A percentile compares a stretch with the other conserved stretches of the same genome.
phyloP scores from a whole-genome alignment of 2,113 vertebrate genomes.

The Alouatta palliata region DNA sequence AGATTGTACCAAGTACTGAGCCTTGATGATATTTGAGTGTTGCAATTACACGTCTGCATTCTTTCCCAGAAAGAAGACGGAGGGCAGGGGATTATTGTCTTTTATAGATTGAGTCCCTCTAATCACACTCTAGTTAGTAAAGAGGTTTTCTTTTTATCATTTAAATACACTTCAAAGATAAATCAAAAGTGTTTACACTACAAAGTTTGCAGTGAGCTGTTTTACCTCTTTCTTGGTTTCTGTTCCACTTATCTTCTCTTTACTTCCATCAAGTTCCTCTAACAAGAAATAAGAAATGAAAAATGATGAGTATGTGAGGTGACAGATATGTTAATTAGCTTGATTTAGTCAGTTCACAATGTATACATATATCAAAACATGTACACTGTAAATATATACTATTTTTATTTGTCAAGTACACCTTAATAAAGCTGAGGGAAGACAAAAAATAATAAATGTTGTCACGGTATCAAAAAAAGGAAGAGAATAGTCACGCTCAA shows the following conservation, averaged over 20 bases:
- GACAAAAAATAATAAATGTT: neutral
- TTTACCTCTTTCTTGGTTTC: slow-evolving; percentile 30
- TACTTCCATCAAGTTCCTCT: neutral
- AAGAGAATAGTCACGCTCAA: neutral
- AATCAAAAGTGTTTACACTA: slow-evolving; percentile 18
- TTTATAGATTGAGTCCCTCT: neutral
- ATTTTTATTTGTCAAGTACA: neutral
- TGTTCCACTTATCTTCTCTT: neutral
- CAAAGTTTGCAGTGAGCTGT: neutral
- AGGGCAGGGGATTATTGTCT: neutral
- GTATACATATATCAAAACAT: neutral
- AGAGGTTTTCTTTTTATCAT: slow-evolving; percentile 12
- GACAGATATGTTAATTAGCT: neutral
- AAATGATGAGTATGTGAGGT: neutral
- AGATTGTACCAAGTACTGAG: neutral
- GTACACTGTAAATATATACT: neutral
- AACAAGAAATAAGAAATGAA: slow-evolving; percentile 22
- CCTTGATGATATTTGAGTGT: neutral
- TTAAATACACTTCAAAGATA: slow-evolving; percentile 24
- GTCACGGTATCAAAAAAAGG: neutral
- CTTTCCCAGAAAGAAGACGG: neutral
- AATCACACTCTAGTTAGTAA: neutral
- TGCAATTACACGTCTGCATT: neutral
- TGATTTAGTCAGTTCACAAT: neutral
- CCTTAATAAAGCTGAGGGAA: neutral